These are phyloP conservation scores for Drosophila auraria DNA, from an alignment of 1,140 invertebrate genomes.

Conservation along the genomic window DNA sequence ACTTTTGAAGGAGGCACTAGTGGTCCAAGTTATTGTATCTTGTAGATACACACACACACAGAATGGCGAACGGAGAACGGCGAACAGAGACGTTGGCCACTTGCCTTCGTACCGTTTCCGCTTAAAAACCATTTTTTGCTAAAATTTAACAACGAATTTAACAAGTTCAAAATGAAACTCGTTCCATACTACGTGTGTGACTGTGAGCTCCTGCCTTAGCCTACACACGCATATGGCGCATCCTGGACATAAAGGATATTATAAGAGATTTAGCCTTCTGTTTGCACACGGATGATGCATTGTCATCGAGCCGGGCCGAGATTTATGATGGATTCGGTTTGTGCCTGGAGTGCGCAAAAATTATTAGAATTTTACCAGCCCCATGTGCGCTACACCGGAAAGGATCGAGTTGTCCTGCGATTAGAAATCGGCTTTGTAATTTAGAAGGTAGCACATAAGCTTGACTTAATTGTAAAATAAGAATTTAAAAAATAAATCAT, in stretches of 20 bases:
- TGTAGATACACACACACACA: slow-evolving; percentile 70
- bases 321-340: slow-evolving; percentile 85
- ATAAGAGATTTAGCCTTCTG: slow-evolving; percentile 84
- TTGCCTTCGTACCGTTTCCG: slow-evolving; percentile 28
- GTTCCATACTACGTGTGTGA: not conserved
- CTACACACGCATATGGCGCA: slow-evolving; percentile 79
- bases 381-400: slow-evolving; percentile 43
- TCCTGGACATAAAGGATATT: slow-evolving; percentile 84
- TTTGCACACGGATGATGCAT: slow-evolving; percentile 85
- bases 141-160: slow-evolving; percentile 59
- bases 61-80: not conserved
- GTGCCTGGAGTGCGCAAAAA: slow-evolving; percentile 81
- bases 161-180: slow-evolving; percentile 39
- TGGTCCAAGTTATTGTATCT: slow-evolving; percentile 82
- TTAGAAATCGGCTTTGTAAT: not conserved
- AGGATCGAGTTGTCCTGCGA: slow-evolving; percentile 19
- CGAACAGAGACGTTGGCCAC: slow-evolving; percentile 49
- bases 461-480: no score
- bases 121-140: slow-evolving; percentile 28
- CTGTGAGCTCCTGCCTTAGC: slow-evolving; percentile 64
- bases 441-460: not conserved
- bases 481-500: no score
- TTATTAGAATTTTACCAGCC: slow-evolving; percentile 75
- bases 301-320: slow-evolving; percentile 84
- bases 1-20: slow-evolving; percentile 75